Percentiles rank a stretch among this genome's conserved stretches.
These are phyloP conservation scores for Andrena camellia DNA, from an alignment of 2,888 invertebrate genomes.

Conservation along the genomic window DNA sequence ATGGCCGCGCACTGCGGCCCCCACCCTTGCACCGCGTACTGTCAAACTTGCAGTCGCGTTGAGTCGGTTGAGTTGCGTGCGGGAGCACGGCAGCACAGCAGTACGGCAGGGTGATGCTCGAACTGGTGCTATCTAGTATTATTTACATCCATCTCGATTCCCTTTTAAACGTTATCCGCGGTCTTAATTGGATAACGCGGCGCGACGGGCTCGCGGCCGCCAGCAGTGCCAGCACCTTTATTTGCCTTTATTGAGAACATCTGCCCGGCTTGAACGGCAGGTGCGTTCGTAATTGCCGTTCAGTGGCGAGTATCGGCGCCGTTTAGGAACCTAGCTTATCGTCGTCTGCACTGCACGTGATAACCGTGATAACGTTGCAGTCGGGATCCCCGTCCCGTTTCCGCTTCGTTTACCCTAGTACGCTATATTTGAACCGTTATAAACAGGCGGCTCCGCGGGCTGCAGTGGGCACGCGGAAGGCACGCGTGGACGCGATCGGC, in stretches of 20 bases:
- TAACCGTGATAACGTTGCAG: conserved; percentile 43
- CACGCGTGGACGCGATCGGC: too few relatives aligned
- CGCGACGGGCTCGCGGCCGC: background rate
- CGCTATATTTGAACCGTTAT: conserved; percentile 37
- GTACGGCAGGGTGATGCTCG: conserved; percentile 20
- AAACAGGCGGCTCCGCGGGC: background rate
- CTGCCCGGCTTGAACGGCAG: conserved; percentile 16
- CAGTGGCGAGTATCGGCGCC: conserved; percentile 51
- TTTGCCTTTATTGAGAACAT: conserved; percentile 22
- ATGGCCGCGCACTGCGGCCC: conserved; percentile 78
- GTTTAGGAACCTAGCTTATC: conserved; percentile 37
- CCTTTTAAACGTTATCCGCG: conserved; percentile 19
- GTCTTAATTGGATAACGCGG: conserved; percentile 35
- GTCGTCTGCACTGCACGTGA: conserved; percentile 35
- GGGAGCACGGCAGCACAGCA: background rate
- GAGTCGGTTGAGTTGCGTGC: too few relatives aligned
- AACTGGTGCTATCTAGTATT: conserved; percentile 46
- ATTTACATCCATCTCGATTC: conserved; percentile 42
- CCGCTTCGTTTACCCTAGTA: conserved; percentile 23
- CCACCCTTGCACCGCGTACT: conserved; percentile 58
- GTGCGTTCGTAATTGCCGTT: conserved; percentile 54
- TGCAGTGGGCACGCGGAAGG: background rate
- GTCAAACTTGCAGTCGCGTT: conserved; percentile 62
- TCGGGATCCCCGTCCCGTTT: conserved; percentile 12
- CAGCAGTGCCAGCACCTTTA: too few relatives aligned